A percentile compares a stretch with the other conserved stretches of the same genome.
Evolutionary conservation across 2,888 invertebrate species (phyloP).

Genomic region (Patella pellucida): DNA sequence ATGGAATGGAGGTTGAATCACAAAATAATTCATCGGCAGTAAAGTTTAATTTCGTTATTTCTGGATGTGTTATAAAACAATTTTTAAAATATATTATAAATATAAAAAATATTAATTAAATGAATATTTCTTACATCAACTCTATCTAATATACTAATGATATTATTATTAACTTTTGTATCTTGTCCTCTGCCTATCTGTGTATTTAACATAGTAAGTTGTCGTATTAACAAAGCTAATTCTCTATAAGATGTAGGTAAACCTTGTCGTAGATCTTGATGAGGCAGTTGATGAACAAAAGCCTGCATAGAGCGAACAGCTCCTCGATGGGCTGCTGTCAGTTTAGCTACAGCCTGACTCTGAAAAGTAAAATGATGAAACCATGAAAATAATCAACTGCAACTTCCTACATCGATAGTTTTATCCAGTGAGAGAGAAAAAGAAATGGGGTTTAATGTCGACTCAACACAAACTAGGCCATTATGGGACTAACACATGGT

Average conservation of each 20-base stretch:
- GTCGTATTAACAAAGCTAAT: conserved; percentile 53
- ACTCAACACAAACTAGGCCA: no score
- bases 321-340: conserved; percentile 60
- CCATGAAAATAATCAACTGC: neutral
- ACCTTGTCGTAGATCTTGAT: conserved; percentile 52
- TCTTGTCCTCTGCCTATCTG: conserved; percentile 43
- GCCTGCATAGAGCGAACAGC: conserved; percentile 62
- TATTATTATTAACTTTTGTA: conserved; percentile 39
- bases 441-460: no score
- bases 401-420: neutral
- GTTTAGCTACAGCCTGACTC: conserved; percentile 50
- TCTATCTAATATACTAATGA: conserved; percentile 52
- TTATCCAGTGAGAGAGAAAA: no score
- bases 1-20: no score
- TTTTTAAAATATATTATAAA: no score
- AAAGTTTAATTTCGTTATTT: no score
- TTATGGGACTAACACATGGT: no score
- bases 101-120: no score
- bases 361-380: conserved; percentile 25
- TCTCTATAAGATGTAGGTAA: conserved; percentile 60
- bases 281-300: conserved; percentile 59
- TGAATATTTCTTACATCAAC: conserved; percentile 47
- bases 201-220: conserved; percentile 49
- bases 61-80: no score
- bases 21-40: no score